Base-by-base conservation (phyloP, 2,888 invertebrate species). In the Galeruca laticollis region DNA sequence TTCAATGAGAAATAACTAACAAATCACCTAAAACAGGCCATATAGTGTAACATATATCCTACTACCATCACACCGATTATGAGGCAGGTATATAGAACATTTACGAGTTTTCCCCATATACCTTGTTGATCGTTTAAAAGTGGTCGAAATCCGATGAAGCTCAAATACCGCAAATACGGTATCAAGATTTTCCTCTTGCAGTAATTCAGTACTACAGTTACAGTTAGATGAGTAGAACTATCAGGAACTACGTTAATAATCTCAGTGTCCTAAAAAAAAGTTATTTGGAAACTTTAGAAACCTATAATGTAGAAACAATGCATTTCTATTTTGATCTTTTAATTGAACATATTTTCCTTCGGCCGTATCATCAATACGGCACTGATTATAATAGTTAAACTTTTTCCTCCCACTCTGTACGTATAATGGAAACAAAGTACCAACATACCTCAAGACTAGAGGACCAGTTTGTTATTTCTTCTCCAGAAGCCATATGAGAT, bases 181-280 rank as follows among this genome's bases (percentile, higher is more conserved):
- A 89, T 88, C 67, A 95, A 86, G 82, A 95, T 93, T 90, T 93
- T 94, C 66, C 89, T 90, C 86, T 95, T 94, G 87, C 95, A 95
- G 81, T 93, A 94, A 82, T 90, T 90, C 82, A 95, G 87, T 75
- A 94, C 90, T 10, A 93, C 93, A 11, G 94, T 93, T 35, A 93
- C 93, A 78, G 93, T 93, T 84, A 91, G 87, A 76, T 90, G 89
- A 76, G 90, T 77, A 31, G 78, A 79, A 57, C 75, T 75, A 69
- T 83, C 83, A 57, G 78, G 77, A 49, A 79, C 89, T 71, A 91
- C 89, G 80, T 93, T 92, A 0, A 89, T 88, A 77, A 91, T 90
- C 84, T 92, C 92, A 70, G 91, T 92, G 77, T 91, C 90, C 92
- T 92, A 83, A 78, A 78, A 79, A 47, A 70, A 66, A 35, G n/a